Evolutionary conservation across 2,888 invertebrate species (phyloP), one percentile per base, ranked within the genome.

Genomic region (Malachius bipustulatus): DNA sequence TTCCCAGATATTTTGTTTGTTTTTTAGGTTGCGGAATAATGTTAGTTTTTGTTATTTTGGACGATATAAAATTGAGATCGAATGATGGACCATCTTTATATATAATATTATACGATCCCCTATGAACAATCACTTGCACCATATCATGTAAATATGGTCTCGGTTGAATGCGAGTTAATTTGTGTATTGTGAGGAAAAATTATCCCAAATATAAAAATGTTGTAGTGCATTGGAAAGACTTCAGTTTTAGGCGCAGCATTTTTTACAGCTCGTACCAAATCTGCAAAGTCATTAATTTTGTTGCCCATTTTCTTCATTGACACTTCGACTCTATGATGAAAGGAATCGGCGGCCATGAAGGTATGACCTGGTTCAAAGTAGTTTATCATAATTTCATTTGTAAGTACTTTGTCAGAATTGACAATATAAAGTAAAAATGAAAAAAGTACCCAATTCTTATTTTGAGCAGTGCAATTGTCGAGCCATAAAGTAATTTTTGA

Each of bases 161-260:
- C 24, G 24, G 24, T n/a, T 24, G 24, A 24, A n/a, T 9, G n/a
- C 24, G 24, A 24, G 24, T 24, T n/a, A 24, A 24, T 24, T 24
- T n/a, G n/a, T 24, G n/a, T 24, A 24, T 24, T 24, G 24, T n/a
- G 24, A 24, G 24, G 24, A 24, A 24, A 24, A 24, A 24, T 24
- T n/a, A n/a, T 24, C 24, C 24, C 24, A 24, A 24, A 24, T 24
- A 24, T 24, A 24, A n/a, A 24, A 24, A 24, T 24, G 24, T 24
- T 24, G 24, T n/a, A 24, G 24, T 24, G 8, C 24, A 24, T 24
- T 24, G 24, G 24, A 24, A 24, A 24, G 8, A 24, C 24, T 24
- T 24, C 24, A 24, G 24, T 24, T 24, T 24, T 24, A 24, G 8
- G 24, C 8, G 24, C 24, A 24, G 24, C 24, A 24, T n/a, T n/a